These are phyloP conservation scores for Lonchura striata DNA, from an alignment of 2,113 vertebrate species.

Conservation along the genomic window DNA sequence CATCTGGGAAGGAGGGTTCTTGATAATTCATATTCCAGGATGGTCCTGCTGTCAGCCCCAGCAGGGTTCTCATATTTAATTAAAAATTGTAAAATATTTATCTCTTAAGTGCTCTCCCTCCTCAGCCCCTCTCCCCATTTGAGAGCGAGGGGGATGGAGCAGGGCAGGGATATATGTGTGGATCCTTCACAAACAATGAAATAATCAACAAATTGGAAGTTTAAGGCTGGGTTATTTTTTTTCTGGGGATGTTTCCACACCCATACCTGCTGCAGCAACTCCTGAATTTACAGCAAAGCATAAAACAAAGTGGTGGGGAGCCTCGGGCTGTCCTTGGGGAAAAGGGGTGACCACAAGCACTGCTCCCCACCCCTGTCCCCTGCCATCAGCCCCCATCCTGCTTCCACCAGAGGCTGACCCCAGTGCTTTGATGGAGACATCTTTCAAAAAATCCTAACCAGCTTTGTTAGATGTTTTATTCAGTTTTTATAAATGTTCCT, in stretches of 20 bases:
- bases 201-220: background rate
- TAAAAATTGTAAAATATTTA: slow-evolving; percentile 34
- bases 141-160: background rate
- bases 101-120: background rate
- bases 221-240: accelerated
- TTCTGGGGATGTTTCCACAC: background rate
- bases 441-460: background rate
- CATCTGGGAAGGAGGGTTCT: background rate
- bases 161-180: background rate
- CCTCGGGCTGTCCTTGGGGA: background rate
- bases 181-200: background rate
- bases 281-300: background rate
- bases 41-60: background rate
- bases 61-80: slow-evolving; percentile 33
- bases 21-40: background rate
- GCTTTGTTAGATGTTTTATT: slow-evolving; percentile 5
- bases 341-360: background rate
- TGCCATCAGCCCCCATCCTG: background rate
- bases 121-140: background rate
- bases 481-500: background rate
- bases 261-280: background rate
- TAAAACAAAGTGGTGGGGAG: background rate
- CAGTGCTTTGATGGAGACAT: background rate
- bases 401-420: background rate
- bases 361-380: background rate